Conservation (phyloP, 2,888 invertebrate genomes). For the Nycteola revayana region DNA sequence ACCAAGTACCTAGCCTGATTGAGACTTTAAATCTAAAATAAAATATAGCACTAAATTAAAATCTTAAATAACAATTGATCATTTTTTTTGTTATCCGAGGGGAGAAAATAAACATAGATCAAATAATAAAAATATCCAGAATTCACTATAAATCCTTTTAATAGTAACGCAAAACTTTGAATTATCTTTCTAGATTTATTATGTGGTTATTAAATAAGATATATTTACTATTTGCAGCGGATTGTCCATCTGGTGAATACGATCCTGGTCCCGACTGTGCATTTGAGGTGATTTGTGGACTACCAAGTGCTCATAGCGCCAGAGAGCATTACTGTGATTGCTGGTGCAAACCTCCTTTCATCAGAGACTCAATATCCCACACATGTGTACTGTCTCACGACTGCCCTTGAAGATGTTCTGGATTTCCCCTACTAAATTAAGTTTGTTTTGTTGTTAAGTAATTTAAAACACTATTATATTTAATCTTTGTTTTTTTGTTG, state of each 20-base stretch:
- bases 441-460: constrained; percentile 8
- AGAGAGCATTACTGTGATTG: constrained; percentile 51
- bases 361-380: constrained; percentile 33
- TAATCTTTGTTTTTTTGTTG: neutral
- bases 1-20: too few species aligned
- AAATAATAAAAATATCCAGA: too few species aligned
- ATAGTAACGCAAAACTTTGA: too few species aligned
- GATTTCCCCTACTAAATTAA: neutral
- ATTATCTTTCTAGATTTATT: too few species aligned
- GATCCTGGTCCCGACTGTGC: constrained; percentile 45
- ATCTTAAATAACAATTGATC: too few species aligned
- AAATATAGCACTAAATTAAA: too few species aligned
- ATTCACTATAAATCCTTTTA: too few species aligned
- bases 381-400: constrained; percentile 34
- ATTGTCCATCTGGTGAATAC: constrained; percentile 48
- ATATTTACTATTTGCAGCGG: constrained; percentile 46
- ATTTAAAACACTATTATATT: constrained; percentile 4
- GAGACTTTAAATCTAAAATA: too few species aligned
- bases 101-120: too few species aligned
- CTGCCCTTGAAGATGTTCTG: constrained; percentile 22
- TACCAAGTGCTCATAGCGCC: constrained; percentile 37
- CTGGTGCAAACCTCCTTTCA: constrained; percentile 46
- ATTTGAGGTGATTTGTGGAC: constrained; percentile 45
- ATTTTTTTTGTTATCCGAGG: too few species aligned
- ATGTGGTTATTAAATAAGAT: too few species aligned